phyloP scores from a whole-genome alignment of 2,888 invertebrate species.

The Diabrotica balteata region DNA sequence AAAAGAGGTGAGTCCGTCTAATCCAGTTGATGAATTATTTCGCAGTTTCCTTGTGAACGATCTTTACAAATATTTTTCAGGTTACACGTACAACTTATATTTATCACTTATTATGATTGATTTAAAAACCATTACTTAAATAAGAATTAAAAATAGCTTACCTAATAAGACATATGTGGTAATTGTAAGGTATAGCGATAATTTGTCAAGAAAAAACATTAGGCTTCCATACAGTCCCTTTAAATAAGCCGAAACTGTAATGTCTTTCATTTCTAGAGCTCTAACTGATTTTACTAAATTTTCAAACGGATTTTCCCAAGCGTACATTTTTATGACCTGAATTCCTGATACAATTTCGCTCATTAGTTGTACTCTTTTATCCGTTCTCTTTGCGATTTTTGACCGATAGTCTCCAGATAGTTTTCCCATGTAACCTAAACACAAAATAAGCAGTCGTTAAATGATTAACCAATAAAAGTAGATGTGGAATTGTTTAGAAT shows the following conservation, averaged over 20 bases:
- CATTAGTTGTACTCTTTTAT: conserved; percentile 74
- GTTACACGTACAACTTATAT: too few species aligned
- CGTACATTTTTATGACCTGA: conserved; percentile 80
- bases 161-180: conserved; percentile 77
- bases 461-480: too few species aligned
- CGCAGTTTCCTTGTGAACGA: too few species aligned
- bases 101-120: too few species aligned
- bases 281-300: conserved; percentile 67
- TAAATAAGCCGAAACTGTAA: conserved; percentile 69
- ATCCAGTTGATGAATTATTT: too few species aligned
- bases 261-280: conserved; percentile 68
- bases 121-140: too few species aligned
- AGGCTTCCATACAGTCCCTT: conserved; percentile 70
- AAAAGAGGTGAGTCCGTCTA: too few species aligned
- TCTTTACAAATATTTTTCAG: too few species aligned
- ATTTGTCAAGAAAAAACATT: conserved; percentile 81
- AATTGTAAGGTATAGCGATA: conserved; percentile 82
- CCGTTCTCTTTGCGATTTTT: conserved; percentile 63
- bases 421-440: conserved; percentile 49
- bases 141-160: background rate
- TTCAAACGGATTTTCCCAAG: conserved; percentile 77
- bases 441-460: background rate
- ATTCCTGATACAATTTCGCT: conserved; percentile 77
- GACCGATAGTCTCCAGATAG: conserved; percentile 58
- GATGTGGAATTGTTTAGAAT: too few species aligned